A percentile compares a stretch with the other conserved stretches of the same genome.
phyloP scores from a whole-genome alignment of 2,113 vertebrate genomes.

The Hippocampus comes region DNA sequence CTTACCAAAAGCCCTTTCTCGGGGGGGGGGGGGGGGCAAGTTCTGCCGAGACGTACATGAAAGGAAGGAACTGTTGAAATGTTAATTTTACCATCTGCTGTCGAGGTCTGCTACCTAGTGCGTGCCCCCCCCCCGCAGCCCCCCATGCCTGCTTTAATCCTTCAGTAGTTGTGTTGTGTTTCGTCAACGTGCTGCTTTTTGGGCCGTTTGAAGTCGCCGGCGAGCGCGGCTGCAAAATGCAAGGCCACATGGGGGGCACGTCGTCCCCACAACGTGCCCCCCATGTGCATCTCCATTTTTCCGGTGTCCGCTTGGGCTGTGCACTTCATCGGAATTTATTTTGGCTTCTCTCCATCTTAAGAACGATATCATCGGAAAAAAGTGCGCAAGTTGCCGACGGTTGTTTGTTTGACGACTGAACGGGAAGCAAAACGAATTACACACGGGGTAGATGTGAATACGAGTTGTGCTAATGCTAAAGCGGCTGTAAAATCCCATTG shows the following conservation, averaged over 20 bases:
- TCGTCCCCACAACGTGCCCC: conserved; percentile 15
- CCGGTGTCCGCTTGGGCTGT: not conserved
- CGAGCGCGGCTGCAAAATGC: conserved; percentile 77
- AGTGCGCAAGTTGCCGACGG: no score
- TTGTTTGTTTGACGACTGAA: no score
- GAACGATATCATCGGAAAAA: no score
- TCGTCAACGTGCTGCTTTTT: conserved; percentile 94
- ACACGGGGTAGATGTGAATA: no score
- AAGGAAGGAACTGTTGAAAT: conserved; percentile 97
- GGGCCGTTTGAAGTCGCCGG: conserved; percentile 90
- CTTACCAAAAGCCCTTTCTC: conserved; percentile 79
- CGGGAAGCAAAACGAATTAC: no score
- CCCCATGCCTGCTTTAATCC: conserved; percentile 75
- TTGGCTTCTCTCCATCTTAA: no score
- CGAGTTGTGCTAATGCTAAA: no score
- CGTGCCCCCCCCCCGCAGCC: conserved; percentile 12
- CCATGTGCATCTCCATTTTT: no score
- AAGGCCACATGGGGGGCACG: conserved; percentile 64
- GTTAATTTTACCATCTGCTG: conserved; percentile 99
- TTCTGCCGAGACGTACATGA: conserved; percentile 91
- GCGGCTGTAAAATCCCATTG: no score
- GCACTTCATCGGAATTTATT: not conserved
- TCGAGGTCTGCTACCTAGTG: conserved; percentile 88
- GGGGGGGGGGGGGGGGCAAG: conserved; percentile 72
- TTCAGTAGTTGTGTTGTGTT: conserved; percentile 91